Evolutionary conservation across 2,113 vertebrate species (phyloP), one percentile per base, ranked within the genome.

Genomic region (Grammomys dolichurus): DNA sequence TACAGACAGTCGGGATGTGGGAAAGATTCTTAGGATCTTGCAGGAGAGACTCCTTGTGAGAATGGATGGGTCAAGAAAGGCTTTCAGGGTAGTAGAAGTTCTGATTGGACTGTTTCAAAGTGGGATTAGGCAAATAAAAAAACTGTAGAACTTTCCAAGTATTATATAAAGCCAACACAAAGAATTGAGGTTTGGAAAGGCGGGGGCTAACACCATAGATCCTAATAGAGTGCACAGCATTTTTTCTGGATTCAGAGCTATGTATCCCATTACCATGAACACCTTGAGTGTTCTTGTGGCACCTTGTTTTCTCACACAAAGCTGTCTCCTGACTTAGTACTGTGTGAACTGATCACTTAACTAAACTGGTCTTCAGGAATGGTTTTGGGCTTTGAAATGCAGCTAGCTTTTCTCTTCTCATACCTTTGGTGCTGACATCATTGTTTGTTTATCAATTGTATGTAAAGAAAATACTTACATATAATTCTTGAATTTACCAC

Each of bases 101-200:
- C 20, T 92, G 67, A 85, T n/a, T 46, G 5, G 8, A 54, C 22
- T 85, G 20, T 67, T 28, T 89, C 88, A 88, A 84, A 88, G 75
- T 36, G 36, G 73, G 40, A 87, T n/a, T 87, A 85, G 36, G 33
- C 56, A 84, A 51, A 89, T 67, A 95, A 69, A 87, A 77, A 51
- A 26, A 9, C 20, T 51, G 22, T 78, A 19, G 16, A 67, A 54
- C 60, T 67, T 60, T 56, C 43, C 63, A 65, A 65, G 63, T 65
- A 46, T 48, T 9, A 17, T 73, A 7, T 63, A 48, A 54, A 51
- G 54, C 63, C 26, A 48, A 80, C 60, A 67, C 24, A 77, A 70
- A 19, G 56, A 12, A 48, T 73, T 46, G 40, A 75, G 81, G 33
- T 46, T 16, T 90, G 89, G 65, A 63, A 63, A 63, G 24, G 75